Conservation (phyloP, 2,797 vertebrate species). For the Lepus townsendii region DNA sequence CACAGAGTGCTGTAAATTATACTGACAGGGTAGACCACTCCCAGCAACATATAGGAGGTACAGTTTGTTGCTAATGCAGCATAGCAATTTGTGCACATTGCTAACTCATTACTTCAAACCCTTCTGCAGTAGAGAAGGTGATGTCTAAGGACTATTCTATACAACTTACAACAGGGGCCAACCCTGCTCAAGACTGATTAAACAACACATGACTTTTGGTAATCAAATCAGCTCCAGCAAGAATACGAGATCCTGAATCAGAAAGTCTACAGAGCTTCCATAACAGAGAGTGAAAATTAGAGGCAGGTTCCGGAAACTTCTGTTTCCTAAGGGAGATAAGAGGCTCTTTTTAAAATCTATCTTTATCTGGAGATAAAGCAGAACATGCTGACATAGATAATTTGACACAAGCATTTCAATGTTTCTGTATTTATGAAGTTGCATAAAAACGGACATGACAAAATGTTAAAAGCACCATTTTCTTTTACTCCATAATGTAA, state of each 20-base stretch:
- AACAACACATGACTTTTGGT: neutral
- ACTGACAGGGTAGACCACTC: neutral
- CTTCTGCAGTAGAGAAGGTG: neutral
- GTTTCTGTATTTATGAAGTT: neutral
- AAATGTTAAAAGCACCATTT: constrained; percentile 39
- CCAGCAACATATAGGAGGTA: neutral
- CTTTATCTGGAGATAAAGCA: neutral
- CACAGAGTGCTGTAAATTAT: neutral
- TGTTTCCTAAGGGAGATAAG: neutral
- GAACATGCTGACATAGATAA: neutral
- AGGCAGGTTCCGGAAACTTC: neutral
- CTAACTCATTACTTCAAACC: neutral
- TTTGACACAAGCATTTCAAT: constrained; percentile 13
- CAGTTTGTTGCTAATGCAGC: neutral
- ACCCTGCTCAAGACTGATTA: neutral
- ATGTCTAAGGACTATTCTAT: neutral
- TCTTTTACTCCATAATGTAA: neutral
- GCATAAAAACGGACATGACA: constrained; percentile 26
- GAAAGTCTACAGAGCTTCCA: neutral
- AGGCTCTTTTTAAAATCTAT: neutral
- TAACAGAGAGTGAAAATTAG: neutral
- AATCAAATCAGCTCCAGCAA: neutral
- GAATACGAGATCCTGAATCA: neutral
- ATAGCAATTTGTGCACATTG: neutral
- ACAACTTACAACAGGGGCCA: neutral